These are phyloP conservation scores for Choristoneura fumiferana DNA, from an alignment of 1,140 invertebrate genomes.

Conservation along the genomic window DNA sequence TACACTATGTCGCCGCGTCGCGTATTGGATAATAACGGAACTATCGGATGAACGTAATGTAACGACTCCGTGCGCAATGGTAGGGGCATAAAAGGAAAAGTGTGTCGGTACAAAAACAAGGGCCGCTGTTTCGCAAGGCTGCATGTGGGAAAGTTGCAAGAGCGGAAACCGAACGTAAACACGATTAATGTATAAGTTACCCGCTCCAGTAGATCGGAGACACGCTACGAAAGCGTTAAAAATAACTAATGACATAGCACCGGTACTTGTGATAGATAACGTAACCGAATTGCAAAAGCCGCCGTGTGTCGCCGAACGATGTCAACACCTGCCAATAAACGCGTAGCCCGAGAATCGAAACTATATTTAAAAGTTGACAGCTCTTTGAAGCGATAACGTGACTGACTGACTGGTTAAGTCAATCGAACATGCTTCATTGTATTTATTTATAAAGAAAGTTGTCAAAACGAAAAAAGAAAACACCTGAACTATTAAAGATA, in stretches of 20 bases:
- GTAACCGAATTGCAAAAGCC: constrained; percentile 69
- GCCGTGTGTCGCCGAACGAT: constrained; percentile 40
- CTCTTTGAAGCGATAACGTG: too few species aligned
- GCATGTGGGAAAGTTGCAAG: constrained; percentile 72
- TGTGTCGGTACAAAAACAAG: constrained; percentile 67
- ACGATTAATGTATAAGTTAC: constrained; percentile 48
- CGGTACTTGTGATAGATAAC: constrained; percentile 67
- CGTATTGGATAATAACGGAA: constrained; percentile 25
- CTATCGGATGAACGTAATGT: constrained; percentile 25
- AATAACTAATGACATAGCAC: constrained; percentile 71
- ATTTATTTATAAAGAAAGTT: too few species aligned
- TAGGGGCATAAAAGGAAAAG: constrained; percentile 57
- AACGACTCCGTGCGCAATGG: constrained; percentile 31
- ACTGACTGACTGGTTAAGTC: too few species aligned
- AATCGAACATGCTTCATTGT: too few species aligned
- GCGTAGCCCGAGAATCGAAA: constrained; percentile 1
- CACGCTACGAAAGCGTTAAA: constrained; percentile 53
- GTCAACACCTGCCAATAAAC: constrained; percentile 17
- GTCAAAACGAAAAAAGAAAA: too few species aligned
- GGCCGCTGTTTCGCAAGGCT: constrained; percentile 65
- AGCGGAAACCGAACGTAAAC: constrained; percentile 57
- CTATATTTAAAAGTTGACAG: too few species aligned
- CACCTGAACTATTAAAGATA: too few species aligned
- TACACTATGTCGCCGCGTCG: constrained; percentile 15
- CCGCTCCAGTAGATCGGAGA: constrained; percentile 44